Evolutionary conservation across 2,888 invertebrate genomes (phyloP).

Genomic region (Drosophila mayaguana): DNA sequence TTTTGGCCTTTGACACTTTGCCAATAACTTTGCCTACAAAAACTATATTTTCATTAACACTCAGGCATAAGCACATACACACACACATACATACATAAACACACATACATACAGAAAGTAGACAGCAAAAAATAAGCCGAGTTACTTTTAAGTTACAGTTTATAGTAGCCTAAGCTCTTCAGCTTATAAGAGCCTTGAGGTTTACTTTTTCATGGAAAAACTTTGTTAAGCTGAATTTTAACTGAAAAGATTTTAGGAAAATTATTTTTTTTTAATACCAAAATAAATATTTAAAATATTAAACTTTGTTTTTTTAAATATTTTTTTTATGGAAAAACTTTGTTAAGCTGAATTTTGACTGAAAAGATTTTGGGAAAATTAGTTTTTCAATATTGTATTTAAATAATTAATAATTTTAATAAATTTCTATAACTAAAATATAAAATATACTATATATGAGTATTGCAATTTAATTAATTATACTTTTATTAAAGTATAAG

Average conservation of each 20-base stretch:
- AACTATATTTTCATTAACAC: conserved; percentile 48
- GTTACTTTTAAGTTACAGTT: conserved; percentile 4
- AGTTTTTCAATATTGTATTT: not conserved
- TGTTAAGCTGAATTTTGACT: not conserved
- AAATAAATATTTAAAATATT: not conserved
- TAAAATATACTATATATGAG: too few species aligned
- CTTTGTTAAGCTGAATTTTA: not conserved
- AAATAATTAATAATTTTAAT: too few species aligned
- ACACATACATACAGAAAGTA: not conserved
- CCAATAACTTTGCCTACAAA: conserved; percentile 55
- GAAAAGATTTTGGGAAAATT: not conserved
- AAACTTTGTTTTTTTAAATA: too few species aligned
- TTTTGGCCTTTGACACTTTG: conserved; percentile 52
- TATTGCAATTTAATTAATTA: too few species aligned
- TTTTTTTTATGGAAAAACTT: conserved; percentile 1
- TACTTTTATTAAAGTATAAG: too few species aligned
- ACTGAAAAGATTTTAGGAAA: not conserved
- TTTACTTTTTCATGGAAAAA: not conserved
- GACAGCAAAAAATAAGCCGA: not conserved
- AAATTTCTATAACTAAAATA: too few species aligned
- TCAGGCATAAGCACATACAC: not conserved
- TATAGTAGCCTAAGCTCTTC: conserved; percentile 1
- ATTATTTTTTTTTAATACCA: not conserved
- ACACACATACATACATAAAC: conserved; percentile 1
- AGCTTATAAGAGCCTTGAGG: conserved; percentile 5